Base-by-base conservation (phyloP, 2,797 vertebrate genomes). In the Lateolabrax maculatus region DNA sequence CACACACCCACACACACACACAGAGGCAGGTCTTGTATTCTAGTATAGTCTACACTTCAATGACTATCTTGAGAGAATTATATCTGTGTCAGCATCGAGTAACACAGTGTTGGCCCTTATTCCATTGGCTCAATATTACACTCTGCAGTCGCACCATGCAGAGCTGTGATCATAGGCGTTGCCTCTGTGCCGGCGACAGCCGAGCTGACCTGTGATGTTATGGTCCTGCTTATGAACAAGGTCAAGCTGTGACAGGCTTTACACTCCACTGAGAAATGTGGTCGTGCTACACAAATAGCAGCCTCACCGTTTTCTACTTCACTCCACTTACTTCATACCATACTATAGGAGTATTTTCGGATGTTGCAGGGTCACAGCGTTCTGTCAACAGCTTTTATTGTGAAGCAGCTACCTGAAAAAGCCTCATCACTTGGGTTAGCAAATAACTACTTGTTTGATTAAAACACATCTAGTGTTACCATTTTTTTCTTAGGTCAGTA, bases 71-170 rank as follows among this genome's bases (percentile, higher is more conserved):
- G 23, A 63, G 31, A 63, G 23, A 53, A 43, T 56, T 71, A 49
- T 57, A 29, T 34, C 41, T 56, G 37, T 75, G 63, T 73, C 70
- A 86, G 66, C 21, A 34, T 55, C 36, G 37, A 62, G 44, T 9
- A 69, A 60, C 46, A 56, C 56, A 52, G 67, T 39, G 64, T 61
- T 68, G 36, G 18, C 12, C 34, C 12, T 10, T 39, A 52, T 53
- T 16, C 55, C 49, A 73, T n/a, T 73, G 21, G 58, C 41, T 73
- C 44, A 63, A 27, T 66, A 85, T 77, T 64, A 64, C 29, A 71
- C 61, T 18, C 6, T 77, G 58, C 25, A 63, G 41, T 62, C 2
- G 11, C 36, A 25, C 49, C 49, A 69, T 43, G 10, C 68, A 73
- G 63, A 65, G 39, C 21, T n/a, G 49, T 34, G 43, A 76, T 29